Conservation (phyloP, 2,797 vertebrate species). For the Coluber constrictor region DNA sequence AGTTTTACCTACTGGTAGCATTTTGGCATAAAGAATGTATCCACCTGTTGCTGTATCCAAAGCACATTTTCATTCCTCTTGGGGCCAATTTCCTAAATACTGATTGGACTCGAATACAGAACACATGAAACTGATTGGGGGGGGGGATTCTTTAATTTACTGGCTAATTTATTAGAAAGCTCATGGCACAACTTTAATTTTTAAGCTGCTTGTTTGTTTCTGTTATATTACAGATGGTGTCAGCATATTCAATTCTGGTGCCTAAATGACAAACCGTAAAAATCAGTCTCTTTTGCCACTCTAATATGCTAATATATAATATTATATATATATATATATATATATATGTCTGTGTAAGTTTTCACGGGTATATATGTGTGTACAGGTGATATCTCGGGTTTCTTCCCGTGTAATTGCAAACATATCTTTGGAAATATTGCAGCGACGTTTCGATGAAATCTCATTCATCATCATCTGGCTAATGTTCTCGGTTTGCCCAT, state of each 20-base stretch:
- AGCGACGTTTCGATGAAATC: no score
- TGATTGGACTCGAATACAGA: not conserved
- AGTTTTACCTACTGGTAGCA: not conserved
- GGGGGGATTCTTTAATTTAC: not conserved
- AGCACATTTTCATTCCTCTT: not conserved
- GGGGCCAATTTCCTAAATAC: not conserved
- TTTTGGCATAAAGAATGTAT: not conserved
- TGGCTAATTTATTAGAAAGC: not conserved
- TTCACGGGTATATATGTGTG: no score
- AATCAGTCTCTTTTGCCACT: not conserved
- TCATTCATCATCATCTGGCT: no score
- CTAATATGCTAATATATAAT: not conserved
- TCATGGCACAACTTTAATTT: not conserved
- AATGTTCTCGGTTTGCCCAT: no score
- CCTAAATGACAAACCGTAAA: not conserved
- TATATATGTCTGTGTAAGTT: no score
- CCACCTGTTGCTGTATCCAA: not conserved
- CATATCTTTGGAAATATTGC: no score
- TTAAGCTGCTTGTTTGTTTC: not conserved
- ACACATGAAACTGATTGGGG: not conserved
- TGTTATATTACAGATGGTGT: not conserved
- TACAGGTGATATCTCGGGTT: no score
- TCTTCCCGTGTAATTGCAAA: no score
- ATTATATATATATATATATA: no score
- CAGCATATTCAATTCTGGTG: not conserved